Conservation (phyloP, 2,888 invertebrate genomes). For the Cephus nigrinus region DNA sequence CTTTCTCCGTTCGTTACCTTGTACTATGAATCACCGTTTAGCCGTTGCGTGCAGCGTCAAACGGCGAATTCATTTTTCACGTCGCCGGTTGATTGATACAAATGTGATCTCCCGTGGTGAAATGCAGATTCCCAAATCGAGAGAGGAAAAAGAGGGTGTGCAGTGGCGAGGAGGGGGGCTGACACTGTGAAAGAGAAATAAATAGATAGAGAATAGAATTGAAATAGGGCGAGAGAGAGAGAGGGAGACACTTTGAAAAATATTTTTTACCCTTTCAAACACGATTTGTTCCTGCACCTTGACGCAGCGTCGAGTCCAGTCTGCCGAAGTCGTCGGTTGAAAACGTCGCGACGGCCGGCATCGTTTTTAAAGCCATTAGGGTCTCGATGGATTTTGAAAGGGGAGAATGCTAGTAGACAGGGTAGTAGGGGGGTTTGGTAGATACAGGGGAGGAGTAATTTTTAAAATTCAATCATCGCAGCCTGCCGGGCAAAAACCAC, state of each 20-base stretch:
- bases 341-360: background rate
- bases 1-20: conserved; percentile 2
- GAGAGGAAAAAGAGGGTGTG: background rate
- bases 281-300: background rate
- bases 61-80: conserved; percentile 52
- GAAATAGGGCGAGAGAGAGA: background rate
- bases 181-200: conserved; percentile 1
- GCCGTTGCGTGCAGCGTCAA: conserved; percentile 44
- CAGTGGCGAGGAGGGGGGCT: background rate
- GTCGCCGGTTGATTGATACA: conserved; percentile 54
- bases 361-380: background rate
- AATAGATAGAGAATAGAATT: conserved; percentile 1
- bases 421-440: background rate
- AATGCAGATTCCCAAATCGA: background rate
- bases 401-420: background rate
- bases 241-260: background rate
- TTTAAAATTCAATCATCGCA: background rate
- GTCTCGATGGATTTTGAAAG: background rate
- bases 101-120: conserved; percentile 41
- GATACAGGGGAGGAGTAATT: background rate
- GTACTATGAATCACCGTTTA: conserved; percentile 51
- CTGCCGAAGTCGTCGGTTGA: background rate
- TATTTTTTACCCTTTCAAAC: background rate
- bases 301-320: background rate
- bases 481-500: background rate